Percentiles rank a stretch among this genome's conserved stretches.
Evolutionary conservation across 2,888 invertebrate genomes (phyloP).

Genomic region (Clepsis dumicolana): DNA sequence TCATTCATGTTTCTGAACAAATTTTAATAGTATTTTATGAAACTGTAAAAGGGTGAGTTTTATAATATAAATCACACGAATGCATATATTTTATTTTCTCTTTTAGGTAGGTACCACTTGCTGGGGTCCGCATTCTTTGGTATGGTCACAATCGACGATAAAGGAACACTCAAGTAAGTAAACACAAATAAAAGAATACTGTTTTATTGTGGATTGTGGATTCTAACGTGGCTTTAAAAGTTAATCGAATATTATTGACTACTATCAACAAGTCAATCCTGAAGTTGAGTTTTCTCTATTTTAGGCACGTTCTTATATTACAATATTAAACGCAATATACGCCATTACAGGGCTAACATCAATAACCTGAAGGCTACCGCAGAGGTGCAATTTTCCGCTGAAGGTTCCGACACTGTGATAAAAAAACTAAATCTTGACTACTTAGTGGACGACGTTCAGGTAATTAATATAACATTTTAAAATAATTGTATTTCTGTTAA

Average conservation of each 20-base stretch:
- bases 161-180: conserved; percentile 29
- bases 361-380: conserved; percentile 11
- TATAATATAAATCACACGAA: too few relatives aligned
- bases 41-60: too few relatives aligned
- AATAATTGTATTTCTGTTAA: neutral
- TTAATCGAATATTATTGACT: too few relatives aligned
- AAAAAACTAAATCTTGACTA: conserved; percentile 16
- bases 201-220: too few relatives aligned
- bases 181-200: neutral
- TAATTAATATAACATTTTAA: conserved; percentile 9
- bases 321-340: neutral
- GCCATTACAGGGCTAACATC: conserved; percentile 11
- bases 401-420: conserved; percentile 14
- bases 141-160: conserved; percentile 13
- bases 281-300: too few relatives aligned
- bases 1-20: neutral
- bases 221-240: too few relatives aligned
- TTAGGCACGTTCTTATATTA: too few relatives aligned
- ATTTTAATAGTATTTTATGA: too few relatives aligned
- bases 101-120: conserved; percentile 25
- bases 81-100: neutral
- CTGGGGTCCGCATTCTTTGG: conserved; percentile 6
- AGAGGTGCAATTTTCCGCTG: conserved; percentile 9
- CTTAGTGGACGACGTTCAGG: conserved; percentile 11
- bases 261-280: too few relatives aligned